Base-by-base conservation (phyloP, 2,888 invertebrate species). In the Baronia brevicornis region DNA sequence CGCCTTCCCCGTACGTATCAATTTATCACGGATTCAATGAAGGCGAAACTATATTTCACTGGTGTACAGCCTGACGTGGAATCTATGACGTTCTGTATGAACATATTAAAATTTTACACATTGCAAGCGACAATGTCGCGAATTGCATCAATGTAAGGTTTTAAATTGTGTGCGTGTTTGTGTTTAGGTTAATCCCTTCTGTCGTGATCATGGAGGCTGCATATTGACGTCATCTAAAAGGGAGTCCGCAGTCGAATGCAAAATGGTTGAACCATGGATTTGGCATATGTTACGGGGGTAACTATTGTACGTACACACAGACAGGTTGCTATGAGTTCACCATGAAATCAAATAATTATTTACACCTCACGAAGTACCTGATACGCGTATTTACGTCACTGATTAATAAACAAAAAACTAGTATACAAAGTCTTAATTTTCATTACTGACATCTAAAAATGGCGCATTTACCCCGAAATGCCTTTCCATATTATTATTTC, bases 21-120 rank as follows among this genome's bases (percentile, higher is more conserved):
- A 84, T 82, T 80, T 82, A 84, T 84, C 80, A 82, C 64, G 51
- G 60, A 68, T 77, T 78, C 82, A 78, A 80, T 84, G 80, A 80
- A 82, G 82, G 80, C 67, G 70, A 71, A 78, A 77, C 77, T 78
- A 79, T 82, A 79, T 77, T 78, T 80, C 79, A 79, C 71, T 60
- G 59, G 64, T 52, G 55, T 65, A 61, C 69, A 63, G 57, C 67
- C 65, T 75, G 73, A 74, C 72, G 68, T 61, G 60, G 63, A 65
- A 65, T 60, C 52, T 60, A 44, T 54, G 54, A 59, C 54, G 41
- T 39, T 36, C 44, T 53, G 47, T 48, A 36, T 46, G 45, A 48
- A 60, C 48, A 58, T 54, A 57, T 60, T 63, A 61, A 54, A 48
- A 46, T 36, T 25, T 36, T 15, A 5, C 2, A 7, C 18, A 3